Evolutionary conservation across 2,888 invertebrate species (phyloP).

Genomic region (Balanococcus diminutus): DNA sequence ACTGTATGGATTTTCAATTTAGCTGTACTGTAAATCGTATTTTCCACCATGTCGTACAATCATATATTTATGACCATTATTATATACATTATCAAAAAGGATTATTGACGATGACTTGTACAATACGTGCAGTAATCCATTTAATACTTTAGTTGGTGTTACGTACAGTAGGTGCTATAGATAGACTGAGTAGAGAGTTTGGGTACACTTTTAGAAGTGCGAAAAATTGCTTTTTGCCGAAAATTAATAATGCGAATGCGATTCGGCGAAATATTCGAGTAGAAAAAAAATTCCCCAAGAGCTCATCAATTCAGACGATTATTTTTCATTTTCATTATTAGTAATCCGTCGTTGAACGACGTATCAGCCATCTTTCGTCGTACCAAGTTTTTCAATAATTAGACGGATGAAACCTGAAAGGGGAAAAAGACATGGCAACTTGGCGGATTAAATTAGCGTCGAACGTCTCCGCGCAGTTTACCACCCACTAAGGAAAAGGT

Average conservation of each 20-base stretch:
- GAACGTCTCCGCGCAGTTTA: not conserved
- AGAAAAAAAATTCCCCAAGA: not conserved
- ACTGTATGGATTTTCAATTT: not conserved
- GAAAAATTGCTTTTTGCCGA: not conserved
- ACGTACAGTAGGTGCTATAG: not conserved
- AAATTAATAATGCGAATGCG: not conserved
- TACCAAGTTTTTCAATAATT: not conserved
- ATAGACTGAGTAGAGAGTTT: not conserved
- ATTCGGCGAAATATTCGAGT: not conserved
- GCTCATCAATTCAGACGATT: not conserved
- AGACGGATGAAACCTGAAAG: not conserved
- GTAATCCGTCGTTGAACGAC: not conserved
- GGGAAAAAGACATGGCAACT: not conserved
- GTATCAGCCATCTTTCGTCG: not conserved
- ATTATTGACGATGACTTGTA: not conserved
- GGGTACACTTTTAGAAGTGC: not conserved
- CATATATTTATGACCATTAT: not conserved
- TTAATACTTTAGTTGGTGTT: not conserved
- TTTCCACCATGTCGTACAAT: not conserved
- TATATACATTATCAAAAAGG: not conserved
- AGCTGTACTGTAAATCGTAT: not conserved
- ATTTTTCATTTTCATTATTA: conserved; percentile 4
- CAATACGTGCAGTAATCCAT: not conserved
- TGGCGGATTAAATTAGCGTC: not conserved
- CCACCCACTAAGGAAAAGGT: not conserved